Evolutionary conservation across 2,888 invertebrate genomes (phyloP), one percentile per base, ranked within the genome.

Genomic region (Agriopis marginaria): DNA sequence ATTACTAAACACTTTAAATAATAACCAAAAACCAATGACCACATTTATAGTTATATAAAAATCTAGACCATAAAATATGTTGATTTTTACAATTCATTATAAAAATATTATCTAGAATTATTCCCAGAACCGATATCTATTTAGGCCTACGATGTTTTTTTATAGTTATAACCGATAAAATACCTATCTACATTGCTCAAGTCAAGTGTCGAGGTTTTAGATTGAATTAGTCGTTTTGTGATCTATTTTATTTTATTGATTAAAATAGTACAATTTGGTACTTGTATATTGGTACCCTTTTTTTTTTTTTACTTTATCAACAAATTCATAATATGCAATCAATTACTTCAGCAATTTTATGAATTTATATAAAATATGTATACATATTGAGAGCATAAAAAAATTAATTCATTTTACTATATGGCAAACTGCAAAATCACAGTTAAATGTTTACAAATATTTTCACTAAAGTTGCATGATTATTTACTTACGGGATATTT

Each of bases 91-190:
- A 11, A 42, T 40, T 42, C 12, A 58, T n/a, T 14, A 12, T 3
- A 45, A 23, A 45, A 12, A 1, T 45, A 12, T 32, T 40, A 12
- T 45, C 23, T 10, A 8, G 14, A 6, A 3, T 58, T n/a, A 54
- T 54, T 54, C 54, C 40, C n/a, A 9, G 54, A 54, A 54, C n/a
- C 6, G 39, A 54, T 54, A 54, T 54, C 54, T 40, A 54, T 54
- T 54, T 54, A 54, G 54, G 54, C 54, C 54, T 54, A 54, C 32
- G 39, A n/a, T 39, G 39, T 39, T 54, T 54, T n/a, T 54, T 12
- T 9, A 54, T 12, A 32, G 32, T 6, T 32, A 12, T 53, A 1
- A 5, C 32, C 11, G 53, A 53, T 53, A 53, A 53, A 39, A n/a
- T 8, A 7, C 3, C n/a, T n/a, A 7, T 8, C n/a, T n/a, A 32